Evolutionary conservation across 1,140 invertebrate species (phyloP).

Genomic region (Drosophila elegans): DNA sequence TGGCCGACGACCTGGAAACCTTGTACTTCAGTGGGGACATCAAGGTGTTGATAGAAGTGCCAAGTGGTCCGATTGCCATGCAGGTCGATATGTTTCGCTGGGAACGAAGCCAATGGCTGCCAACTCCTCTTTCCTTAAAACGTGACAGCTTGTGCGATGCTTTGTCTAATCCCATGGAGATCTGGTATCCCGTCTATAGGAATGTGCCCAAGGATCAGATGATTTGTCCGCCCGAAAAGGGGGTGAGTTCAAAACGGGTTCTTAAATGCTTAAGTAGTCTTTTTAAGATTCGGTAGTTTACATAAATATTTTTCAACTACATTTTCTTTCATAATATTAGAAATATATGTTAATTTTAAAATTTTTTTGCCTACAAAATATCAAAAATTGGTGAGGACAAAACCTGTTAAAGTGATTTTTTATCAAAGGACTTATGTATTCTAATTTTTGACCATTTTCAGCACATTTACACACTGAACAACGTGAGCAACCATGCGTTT

Average conservation of each 20-base stretch:
- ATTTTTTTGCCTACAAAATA: no score
- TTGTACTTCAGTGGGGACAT: slow-evolving; percentile 33
- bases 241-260: slow-evolving; percentile 21
- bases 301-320: no score
- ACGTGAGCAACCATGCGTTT: slow-evolving; percentile 49
- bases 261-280: neutral
- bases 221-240: slow-evolving; percentile 48
- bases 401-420: no score
- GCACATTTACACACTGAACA: slow-evolving; percentile 40
- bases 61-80: slow-evolving; percentile 18
- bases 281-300: no score
- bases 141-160: slow-evolving; percentile 41
- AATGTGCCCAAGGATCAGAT: slow-evolving; percentile 18
- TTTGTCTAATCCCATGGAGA: slow-evolving; percentile 33
- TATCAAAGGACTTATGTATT: neutral
- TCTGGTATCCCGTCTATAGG: slow-evolving; percentile 28
- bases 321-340: neutral
- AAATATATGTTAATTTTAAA: neutral
- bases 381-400: no score
- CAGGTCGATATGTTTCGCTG: slow-evolving; percentile 33
- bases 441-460: neutral
- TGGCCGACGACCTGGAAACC: slow-evolving; percentile 42
- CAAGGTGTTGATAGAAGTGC: slow-evolving; percentile 10
- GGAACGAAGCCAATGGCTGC: slow-evolving; percentile 47
- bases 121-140: slow-evolving; percentile 21